Evolutionary conservation across 2,888 invertebrate genomes (phyloP).

Genomic region (Eurytoma californica): DNA sequence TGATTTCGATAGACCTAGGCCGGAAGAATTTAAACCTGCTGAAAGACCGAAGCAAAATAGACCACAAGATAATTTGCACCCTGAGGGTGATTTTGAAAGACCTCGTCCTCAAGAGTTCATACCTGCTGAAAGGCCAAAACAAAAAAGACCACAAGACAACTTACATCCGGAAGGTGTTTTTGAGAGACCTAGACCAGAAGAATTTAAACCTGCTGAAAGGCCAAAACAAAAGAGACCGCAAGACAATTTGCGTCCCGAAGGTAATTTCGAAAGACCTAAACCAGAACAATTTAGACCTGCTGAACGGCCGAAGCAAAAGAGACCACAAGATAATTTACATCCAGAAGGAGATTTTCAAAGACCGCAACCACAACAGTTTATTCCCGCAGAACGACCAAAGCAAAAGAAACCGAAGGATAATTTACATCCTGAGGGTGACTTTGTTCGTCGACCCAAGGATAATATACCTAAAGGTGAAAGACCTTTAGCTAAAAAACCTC

Average conservation of each 20-base stretch:
- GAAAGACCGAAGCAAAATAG: conserved; percentile 76
- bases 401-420: conserved; percentile 72
- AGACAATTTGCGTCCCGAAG: conserved; percentile 73
- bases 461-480: conserved; percentile 71
- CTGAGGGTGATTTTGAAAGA: conserved; percentile 80
- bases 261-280: conserved; percentile 78
- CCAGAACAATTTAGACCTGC: conserved; percentile 63
- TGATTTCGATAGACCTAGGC: conserved; percentile 76
- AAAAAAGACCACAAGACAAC: conserved; percentile 78
- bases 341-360: conserved; percentile 73
- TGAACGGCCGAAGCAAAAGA: conserved; percentile 67
- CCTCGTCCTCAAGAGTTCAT: conserved; percentile 77
- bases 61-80: conserved; percentile 75
- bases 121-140: conserved; percentile 77
- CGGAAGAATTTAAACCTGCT: conserved; percentile 73
- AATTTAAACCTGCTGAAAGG: conserved; percentile 71
- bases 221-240: conserved; percentile 62
- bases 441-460: conserved; percentile 75
- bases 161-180: conserved; percentile 74
- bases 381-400: conserved; percentile 71
- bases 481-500: conserved; percentile 70
- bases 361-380: conserved; percentile 58
- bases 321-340: conserved; percentile 75
- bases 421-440: conserved; percentile 73
- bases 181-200: conserved; percentile 72